Base-by-base conservation (phyloP, 2,888 invertebrate species). In the Lepeophtheirus nordmannii region DNA sequence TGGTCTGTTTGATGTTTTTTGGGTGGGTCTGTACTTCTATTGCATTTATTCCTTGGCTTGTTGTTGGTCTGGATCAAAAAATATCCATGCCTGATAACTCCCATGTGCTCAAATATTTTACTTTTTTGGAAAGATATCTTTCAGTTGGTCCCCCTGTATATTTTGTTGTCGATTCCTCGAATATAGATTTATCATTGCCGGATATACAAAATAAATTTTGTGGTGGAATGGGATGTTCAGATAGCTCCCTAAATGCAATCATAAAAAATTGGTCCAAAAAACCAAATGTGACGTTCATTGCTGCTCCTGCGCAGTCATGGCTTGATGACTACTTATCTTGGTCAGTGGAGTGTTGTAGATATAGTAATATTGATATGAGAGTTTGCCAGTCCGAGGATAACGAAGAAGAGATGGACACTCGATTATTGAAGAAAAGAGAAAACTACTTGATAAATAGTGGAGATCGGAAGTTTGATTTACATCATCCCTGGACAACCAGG, bases 31-130 rank as follows among this genome's bases (percentile, higher is more conserved):
- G 92, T 73, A 82, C 85, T 0, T 91, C 91, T 20, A 81, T 93
- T 41, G 85, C 91, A 0, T 85, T 93, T n/a, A 82, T 90, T 7
- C 89, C 90, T 0, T 84, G 87, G 73, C 85, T 98, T 69, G 87
- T 89, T 69, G 84, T 97, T 68, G 98, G 98, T 0, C 78, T 98
- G 20, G 93, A 99, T 75, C 94, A 97, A 76, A 90, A 93, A 73
- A 80, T 97, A 1, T 89, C 96, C 0, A 94, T 98, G 91, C 94
- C 97, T 0, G 86, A 90, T 73, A 94, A 97, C 76, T 97, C 96
- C 71, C 97, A 89, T 78, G 90, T 98, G 67, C 78, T 91, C 68
- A 85, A 89, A 72, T 97, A 97, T 78, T 97, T 98, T 79, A 75
- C 82, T 73, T 84, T 82, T 75, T 73, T 97, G 70, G 86, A 88